phyloP scores from a whole-genome alignment of 2,113 vertebrate genomes.

The Eonycteris spelaea region DNA sequence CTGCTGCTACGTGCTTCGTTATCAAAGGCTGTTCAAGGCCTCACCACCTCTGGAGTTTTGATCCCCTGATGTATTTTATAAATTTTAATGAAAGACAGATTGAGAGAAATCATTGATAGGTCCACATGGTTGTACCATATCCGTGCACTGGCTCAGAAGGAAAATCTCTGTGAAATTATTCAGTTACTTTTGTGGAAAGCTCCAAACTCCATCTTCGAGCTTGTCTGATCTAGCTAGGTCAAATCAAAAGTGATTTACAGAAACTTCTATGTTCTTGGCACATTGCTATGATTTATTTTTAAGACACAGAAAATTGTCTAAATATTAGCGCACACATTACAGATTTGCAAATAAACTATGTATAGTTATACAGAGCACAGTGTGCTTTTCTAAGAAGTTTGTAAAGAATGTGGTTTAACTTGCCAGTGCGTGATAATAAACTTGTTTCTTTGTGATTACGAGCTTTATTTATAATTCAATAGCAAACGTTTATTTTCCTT shows the following conservation, averaged over 20 bases:
- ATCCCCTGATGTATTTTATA: slow-evolving; percentile 47
- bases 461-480: slow-evolving; percentile 63
- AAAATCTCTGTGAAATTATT: slow-evolving; percentile 29
- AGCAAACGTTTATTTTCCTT: slow-evolving; percentile 64
- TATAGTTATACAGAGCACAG: background rate
- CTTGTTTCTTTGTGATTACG: slow-evolving; percentile 45
- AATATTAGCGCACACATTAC: slow-evolving; percentile 27
- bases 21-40: slow-evolving; percentile 29
- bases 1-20: slow-evolving; percentile 28
- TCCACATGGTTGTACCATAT: background rate
- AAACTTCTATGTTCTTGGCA: slow-evolving; percentile 36
- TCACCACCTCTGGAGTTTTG: slow-evolving; percentile 36
- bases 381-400: slow-evolving; percentile 38
- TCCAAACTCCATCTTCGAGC: slow-evolving; percentile 7
- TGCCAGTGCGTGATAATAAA: slow-evolving; percentile 32
- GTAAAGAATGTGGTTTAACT: slow-evolving; percentile 56
- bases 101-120: slow-evolving; percentile 23
- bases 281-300: slow-evolving; percentile 34
- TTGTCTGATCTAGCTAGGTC: slow-evolving; percentile 33
- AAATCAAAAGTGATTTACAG: slow-evolving; percentile 29
- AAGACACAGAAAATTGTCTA: slow-evolving; percentile 39
- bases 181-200: slow-evolving; percentile 37
- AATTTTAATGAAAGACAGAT: slow-evolving; percentile 70
- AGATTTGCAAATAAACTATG: slow-evolving; percentile 14
- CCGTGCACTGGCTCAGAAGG: slow-evolving; percentile 29